Evolutionary conservation across 2,888 invertebrate genomes (phyloP), one percentile per base, ranked within the genome.

Genomic region (Rugalucina vietnamica): DNA sequence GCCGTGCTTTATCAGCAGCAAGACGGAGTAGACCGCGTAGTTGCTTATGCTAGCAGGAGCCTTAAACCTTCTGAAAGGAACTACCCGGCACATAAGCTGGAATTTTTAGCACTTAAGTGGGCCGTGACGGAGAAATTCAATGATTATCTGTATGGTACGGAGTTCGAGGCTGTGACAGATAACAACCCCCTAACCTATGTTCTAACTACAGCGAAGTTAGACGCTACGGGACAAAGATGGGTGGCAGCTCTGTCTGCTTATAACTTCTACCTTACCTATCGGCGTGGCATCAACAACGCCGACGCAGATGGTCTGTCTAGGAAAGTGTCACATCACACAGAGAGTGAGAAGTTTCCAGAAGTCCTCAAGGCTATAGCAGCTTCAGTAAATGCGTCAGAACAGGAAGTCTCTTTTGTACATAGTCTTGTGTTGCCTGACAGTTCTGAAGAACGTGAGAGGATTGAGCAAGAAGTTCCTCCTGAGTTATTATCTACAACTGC

Each of bases 51-150:
- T 34, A 65, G 65, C 65, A 32, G 65, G 34, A 65, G 65, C 34
- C 65, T 65, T 34, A 65, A 65, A 34, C 65, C 65, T 65, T 12
- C 65, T 21, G 65, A 65, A 21, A 65, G 34, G 65, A 65, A 65
- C 21, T 65, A 65, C 21, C 34, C 65, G 34, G 65, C 32, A 5
- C 65, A 65, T 34, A 65, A 65, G 34, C 65, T 65, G 4, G 65
- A 65, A 21, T 65, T 65, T n/a, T 21, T 32, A 34, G 65, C 65
- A 65, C 34, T 65, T 5, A 65, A 65, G 34, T 65, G 65, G 65
- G 65, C 65, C 14, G 65, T 65, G 18, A 65, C 65, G 34, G 65
- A 65, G n/a, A n/a, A n/a, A n/a, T 65, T 65, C 65, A 32, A 65
- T 21, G 65, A 65, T 27, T 60, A 60, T 18, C 60, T 60, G 60